Base-by-base conservation (phyloP, 2,888 invertebrate species). In the Drosophila niveifrons region DNA sequence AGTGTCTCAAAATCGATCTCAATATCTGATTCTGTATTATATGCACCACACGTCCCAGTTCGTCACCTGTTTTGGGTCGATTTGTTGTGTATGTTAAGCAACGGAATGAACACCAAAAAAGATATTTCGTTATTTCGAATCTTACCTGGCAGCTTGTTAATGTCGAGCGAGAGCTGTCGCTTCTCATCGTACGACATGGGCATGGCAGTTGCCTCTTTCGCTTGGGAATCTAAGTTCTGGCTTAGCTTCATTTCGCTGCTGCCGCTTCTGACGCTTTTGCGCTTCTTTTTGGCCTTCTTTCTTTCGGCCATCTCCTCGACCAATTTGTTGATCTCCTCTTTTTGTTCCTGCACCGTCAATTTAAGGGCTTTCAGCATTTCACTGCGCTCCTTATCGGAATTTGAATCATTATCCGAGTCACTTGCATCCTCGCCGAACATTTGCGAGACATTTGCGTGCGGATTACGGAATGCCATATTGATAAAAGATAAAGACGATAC, bases 161-260 rank as follows among this genome's bases (percentile, higher is more conserved):
- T 99, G 93, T 99, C 99, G 90, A 99, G 95, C 90, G 99, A 99
- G 75, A 99, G 95, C 93, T 99, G 99, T 83, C 99, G 95, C 93
- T 99, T 99, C 93, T 99, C 99, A 92, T 99, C 99, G 91, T 99
- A 99, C 63, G 99, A 98, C 99, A 99, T 99, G 72, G 99, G 99
- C 93, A 98, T 98, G 85, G 98, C 98, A 93, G 96, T 97, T 92
- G 99, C 98, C 93, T 99, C 99, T 92, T 18, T 18, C 18, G 98
- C 98, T 92, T 99, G 99, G 31, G 98, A 97, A 93, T 99, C 98
- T 86, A 95, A 96, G 51, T 94, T 94, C 79, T 93, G 94, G 62
- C 93, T 93, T 62, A 90, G 93, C 82, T 95, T 95, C 92, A 95
- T 96, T 85, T 94, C 94, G 87, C 94, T 94, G 80, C 94, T 92